Percentiles rank a stretch among this genome's conserved stretches.
phyloP scores from a whole-genome alignment of 2,888 invertebrate species.

The Ennomos quercinarius region DNA sequence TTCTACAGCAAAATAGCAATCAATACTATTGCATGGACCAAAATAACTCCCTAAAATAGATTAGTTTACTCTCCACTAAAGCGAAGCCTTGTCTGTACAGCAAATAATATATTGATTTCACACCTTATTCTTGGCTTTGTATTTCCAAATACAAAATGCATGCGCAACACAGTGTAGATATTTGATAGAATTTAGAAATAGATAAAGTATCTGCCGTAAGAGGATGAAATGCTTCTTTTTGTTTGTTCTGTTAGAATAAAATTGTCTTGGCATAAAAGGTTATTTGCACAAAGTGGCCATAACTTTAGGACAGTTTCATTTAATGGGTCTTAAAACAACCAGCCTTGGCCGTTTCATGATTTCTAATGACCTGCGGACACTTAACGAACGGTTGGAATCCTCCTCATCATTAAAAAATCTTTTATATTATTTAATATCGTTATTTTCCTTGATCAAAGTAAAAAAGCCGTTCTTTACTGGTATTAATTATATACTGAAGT shows the following conservation, averaged over 20 bases:
- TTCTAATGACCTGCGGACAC: slow-evolving; percentile 46
- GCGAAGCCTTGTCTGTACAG: slow-evolving; percentile 25
- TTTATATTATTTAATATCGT: background rate
- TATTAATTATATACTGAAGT: background rate
- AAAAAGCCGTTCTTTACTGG: background rate
- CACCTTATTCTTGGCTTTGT: slow-evolving; percentile 27
- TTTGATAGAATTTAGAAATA: slow-evolving; percentile 23
- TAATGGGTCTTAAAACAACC: slow-evolving; percentile 56
- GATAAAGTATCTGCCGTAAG: slow-evolving; percentile 8
- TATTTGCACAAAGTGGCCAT: slow-evolving; percentile 56
- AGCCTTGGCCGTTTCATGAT: slow-evolving; percentile 54
- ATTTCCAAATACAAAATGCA: slow-evolving; percentile 27
- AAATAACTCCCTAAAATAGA: slow-evolving; percentile 36
- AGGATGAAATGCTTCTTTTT: slow-evolving; percentile 31
- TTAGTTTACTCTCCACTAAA: slow-evolving; percentile 28
- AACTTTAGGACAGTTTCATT: slow-evolving; percentile 59
- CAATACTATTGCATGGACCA: slow-evolving; percentile 29
- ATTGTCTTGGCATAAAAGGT: slow-evolving; percentile 48
- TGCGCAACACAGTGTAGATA: slow-evolving; percentile 4
- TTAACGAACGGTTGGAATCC: slow-evolving; percentile 10
- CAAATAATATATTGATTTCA: slow-evolving; percentile 41
- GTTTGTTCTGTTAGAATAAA: slow-evolving; percentile 42
- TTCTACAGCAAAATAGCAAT: slow-evolving; percentile 19
- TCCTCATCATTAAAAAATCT: slow-evolving; percentile 5
- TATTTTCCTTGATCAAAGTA: background rate